phyloP scores from a whole-genome alignment of 2,888 invertebrate genomes.

The Standfussiana lucernea region DNA sequence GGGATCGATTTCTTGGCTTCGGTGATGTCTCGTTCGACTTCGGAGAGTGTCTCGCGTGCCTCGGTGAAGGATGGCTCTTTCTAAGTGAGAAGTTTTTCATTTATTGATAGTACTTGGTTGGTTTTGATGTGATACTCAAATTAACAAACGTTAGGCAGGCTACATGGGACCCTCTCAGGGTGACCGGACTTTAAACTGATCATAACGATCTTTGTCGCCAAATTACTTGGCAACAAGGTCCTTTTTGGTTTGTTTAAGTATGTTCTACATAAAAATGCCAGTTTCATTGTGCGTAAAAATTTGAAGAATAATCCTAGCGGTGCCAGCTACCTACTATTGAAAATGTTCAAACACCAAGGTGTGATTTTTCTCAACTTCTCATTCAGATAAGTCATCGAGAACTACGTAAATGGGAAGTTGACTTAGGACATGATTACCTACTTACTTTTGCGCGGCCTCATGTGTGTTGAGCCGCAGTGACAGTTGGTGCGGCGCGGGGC shows the following conservation, averaged over 20 bases:
- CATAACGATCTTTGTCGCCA: not conserved
- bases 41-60: not conserved
- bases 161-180: not conserved
- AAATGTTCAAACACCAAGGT: not conserved
- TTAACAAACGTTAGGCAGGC: not conserved
- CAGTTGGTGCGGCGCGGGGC: not conserved
- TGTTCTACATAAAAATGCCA: not conserved
- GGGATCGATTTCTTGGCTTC: constrained; percentile 11
- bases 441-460: not conserved
- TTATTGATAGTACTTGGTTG: not conserved
- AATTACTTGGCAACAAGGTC: not conserved
- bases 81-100: constrained; percentile 10
- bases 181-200: not conserved
- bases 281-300: not conserved
- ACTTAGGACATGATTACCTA: too few relatives aligned
- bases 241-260: not conserved
- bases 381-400: not conserved
- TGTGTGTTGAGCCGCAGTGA: not conserved
- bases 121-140: too few relatives aligned
- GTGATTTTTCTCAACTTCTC: too few relatives aligned
- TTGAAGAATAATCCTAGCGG: not conserved
- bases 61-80: not conserved
- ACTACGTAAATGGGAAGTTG: not conserved
- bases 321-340: not conserved
- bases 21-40: not conserved